These are phyloP conservation scores for Xylophagus ater DNA, from an alignment of 2,888 invertebrate genomes.

Conservation along the genomic window DNA sequence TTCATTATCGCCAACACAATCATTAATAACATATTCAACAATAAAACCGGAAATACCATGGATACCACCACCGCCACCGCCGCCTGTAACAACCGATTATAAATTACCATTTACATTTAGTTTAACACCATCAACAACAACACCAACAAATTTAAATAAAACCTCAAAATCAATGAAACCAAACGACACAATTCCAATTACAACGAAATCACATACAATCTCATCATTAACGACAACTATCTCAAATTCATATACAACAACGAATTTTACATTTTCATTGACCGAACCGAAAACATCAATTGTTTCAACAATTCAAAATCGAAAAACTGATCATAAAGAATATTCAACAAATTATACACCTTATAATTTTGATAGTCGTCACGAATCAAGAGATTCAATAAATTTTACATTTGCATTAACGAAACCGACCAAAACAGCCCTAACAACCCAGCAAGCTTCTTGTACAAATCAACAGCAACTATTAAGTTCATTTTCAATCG, in stretches of 20 bases:
- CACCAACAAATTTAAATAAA: background rate
- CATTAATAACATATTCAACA: slow-evolving; percentile 9
- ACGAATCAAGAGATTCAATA: slow-evolving; percentile 13
- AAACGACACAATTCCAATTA: background rate
- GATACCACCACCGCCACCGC: slow-evolving; percentile 4
- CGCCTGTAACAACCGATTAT: slow-evolving; percentile 5
- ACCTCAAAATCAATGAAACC: background rate
- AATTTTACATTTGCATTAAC: slow-evolving; percentile 18
- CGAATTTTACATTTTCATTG: slow-evolving; percentile 19
- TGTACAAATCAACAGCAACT: background rate
- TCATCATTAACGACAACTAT: background rate
- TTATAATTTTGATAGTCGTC: slow-evolving; percentile 11
- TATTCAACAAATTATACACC: background rate
- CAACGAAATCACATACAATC: background rate
- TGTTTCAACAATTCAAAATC: background rate
- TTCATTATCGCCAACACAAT: background rate
- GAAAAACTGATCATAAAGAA: background rate
- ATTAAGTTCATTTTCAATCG: slow-evolving; percentile 13
- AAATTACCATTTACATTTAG: slow-evolving; percentile 16
- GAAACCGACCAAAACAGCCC: slow-evolving; percentile 11
- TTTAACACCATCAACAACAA: slow-evolving; percentile 11
- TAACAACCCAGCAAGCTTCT: background rate
- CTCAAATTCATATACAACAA: slow-evolving; percentile 5
- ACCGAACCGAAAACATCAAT: slow-evolving; percentile 15
- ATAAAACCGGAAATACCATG: slow-evolving; percentile 9